Evolutionary conservation across 2,797 vertebrate species (phyloP), one percentile per base, ranked within the genome.

Genomic region (Dendrocincla fuliginosa): DNA sequence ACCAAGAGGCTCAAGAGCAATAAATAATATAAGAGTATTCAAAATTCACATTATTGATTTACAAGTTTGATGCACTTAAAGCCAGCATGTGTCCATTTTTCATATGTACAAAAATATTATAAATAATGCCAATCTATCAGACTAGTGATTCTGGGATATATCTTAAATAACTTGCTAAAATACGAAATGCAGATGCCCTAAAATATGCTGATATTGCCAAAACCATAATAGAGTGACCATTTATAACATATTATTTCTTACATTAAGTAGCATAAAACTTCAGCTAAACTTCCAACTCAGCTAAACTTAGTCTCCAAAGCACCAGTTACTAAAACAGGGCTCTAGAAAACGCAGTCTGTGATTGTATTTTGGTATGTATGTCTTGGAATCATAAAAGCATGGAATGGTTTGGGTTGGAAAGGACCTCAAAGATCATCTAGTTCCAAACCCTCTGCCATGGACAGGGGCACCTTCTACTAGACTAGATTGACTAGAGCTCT

Each of bases 51-150:
- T 28, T n/a, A 47, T 24, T 64, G 19, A 50, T 77, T 68, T 63
- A 30, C 5, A 44, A 23, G 11, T 68, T 83, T 25, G 60, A 84
- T 15, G 19, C 16, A 41, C 12, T 56, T 70, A 39, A 79, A 70
- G 5, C 5, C 19, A 44, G 5, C 6, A 9, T 32, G 16, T 35
- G 33, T 50, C 16, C 4, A 16, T 68, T 89, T 85, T 68, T 39
- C 16, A 20, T 17, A 10, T 0, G 0, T n/a, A 22, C 32, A 47
- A 52, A 11, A 79, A 42, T 6, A 83, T 42, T 22, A 19, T 1
- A 1, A 55, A 50, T 18, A 83, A 42, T 41, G 12, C 1, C 3
- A 59, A 15, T 33, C 25, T 47, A 25, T 71, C 35, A 39, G 20
- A 35, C 8, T 65, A 52, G 32, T 33, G 15, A 33, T 47, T 65